Percentiles rank a stretch among this genome's conserved stretches.
Evolutionary conservation across 2,888 invertebrate genomes (phyloP).

Genomic region (Torymus aiolomorphi): DNA sequence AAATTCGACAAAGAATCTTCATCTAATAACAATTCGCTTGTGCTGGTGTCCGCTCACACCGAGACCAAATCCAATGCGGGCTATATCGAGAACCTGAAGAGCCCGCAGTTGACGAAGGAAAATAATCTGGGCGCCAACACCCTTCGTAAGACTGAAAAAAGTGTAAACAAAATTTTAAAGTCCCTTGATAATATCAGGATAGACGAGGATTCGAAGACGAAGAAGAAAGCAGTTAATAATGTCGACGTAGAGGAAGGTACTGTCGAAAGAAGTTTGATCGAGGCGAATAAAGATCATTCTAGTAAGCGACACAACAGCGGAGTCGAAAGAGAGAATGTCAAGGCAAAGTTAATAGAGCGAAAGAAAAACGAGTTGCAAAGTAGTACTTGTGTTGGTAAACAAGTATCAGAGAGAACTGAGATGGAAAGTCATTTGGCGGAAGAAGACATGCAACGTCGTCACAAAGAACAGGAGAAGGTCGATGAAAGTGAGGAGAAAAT

Average conservation of each 20-base stretch:
- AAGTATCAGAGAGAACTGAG: no score
- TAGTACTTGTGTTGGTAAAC: no score
- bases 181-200: constrained; percentile 2
- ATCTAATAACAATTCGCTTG: constrained; percentile 8
- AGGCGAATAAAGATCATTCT: neutral
- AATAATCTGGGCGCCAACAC: neutral
- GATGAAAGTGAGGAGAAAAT: neutral
- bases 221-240: neutral
- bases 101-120: neutral
- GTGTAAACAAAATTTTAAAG: neutral
- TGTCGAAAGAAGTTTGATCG: neutral
- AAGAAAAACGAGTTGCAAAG: neutral
- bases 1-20: neutral
- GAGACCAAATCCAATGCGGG: constrained; percentile 17
- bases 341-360: neutral
- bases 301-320: no score
- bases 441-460: neutral
- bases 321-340: neutral
- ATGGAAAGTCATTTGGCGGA: neutral
- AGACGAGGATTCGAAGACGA: neutral
- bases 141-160: neutral
- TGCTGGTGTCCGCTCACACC: neutral
- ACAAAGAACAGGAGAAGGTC: neutral
- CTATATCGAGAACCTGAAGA: constrained; percentile 19
- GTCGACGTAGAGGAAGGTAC: no score